phyloP scores from a whole-genome alignment of 2,888 invertebrate genomes.

The Gnatocerus cornutus region DNA sequence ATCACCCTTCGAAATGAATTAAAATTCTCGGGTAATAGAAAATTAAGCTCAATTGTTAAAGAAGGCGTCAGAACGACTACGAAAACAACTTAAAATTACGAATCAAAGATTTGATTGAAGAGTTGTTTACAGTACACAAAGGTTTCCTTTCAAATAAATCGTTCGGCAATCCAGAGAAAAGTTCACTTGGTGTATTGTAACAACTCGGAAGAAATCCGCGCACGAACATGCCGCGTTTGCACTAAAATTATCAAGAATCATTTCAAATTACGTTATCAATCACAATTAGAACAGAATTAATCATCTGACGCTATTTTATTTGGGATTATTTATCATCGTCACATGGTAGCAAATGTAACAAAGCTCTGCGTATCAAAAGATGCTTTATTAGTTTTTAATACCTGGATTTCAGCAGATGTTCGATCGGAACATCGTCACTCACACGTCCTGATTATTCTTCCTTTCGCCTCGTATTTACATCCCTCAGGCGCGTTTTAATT shows the following conservation, averaged over 20 bases:
- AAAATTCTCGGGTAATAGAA: conserved; percentile 47
- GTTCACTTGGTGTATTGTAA: conserved; percentile 35
- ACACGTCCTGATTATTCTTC: conserved; percentile 26
- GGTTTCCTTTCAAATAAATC: conserved; percentile 53
- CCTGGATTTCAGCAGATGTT: conserved; percentile 23
- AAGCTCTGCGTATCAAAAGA: conserved; percentile 48
- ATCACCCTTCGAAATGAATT: conserved; percentile 31
- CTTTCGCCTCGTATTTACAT: not conserved
- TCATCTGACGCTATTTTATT: conserved; percentile 49
- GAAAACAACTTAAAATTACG: conserved; percentile 56
- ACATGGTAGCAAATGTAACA: conserved; percentile 48
- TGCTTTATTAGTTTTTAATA: conserved; percentile 50
- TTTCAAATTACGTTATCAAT: conserved; percentile 50
- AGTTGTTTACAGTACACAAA: conserved; percentile 55
- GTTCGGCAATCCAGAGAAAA: conserved; percentile 49
- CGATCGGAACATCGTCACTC: conserved; percentile 19
- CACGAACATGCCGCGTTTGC: conserved; percentile 45
- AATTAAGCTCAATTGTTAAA: conserved; percentile 51
- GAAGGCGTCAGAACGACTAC: conserved; percentile 53
- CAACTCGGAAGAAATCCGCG: conserved; percentile 26
- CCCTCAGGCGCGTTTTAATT: conserved; percentile 5
- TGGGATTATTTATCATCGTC: conserved; percentile 51
- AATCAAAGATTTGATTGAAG: conserved; percentile 56
- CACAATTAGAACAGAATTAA: conserved; percentile 51
- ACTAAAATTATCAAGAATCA: conserved; percentile 48